These are phyloP conservation scores for Cryptotis parvus DNA, from an alignment of 2,113 vertebrate species.

Conservation along the genomic window DNA sequence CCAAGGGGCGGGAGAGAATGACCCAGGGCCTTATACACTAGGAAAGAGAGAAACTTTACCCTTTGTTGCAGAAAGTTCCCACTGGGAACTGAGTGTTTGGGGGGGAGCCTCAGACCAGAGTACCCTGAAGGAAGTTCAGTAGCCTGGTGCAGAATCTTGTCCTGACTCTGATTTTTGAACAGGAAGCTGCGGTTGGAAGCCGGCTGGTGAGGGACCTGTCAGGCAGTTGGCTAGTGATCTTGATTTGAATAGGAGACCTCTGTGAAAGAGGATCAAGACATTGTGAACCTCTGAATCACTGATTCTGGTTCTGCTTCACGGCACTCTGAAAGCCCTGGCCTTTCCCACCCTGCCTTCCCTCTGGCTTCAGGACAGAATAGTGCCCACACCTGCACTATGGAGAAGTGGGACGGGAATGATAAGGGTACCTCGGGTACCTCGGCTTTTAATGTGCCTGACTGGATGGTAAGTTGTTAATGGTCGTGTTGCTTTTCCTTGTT, in stretches of 20 bases:
- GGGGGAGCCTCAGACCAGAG: neutral
- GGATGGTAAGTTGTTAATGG: slow-evolving; percentile 87
- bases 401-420: slow-evolving; percentile 80
- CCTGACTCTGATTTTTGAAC: neutral
- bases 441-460: slow-evolving; percentile 86
- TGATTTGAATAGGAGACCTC: neutral
- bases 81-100: neutral
- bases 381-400: slow-evolving; percentile 68
- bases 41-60: neutral
- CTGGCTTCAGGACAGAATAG: slow-evolving; percentile 53
- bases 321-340: neutral
- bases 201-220: neutral
- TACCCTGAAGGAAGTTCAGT: neutral
- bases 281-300: neutral
- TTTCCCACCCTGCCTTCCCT: slow-evolving; percentile 59
- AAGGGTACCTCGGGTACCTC: slow-evolving; percentile 81
- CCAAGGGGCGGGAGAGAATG: neutral
- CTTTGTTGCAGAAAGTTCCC: neutral
- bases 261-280: neutral
- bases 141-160: neutral
- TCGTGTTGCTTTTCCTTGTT: slow-evolving; percentile 54
- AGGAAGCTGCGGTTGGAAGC: slow-evolving; percentile 38
- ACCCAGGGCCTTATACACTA: neutral
- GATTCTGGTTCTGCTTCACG: slow-evolving; percentile 31
- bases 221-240: neutral